Conservation (phyloP, 2,888 invertebrate genomes). For the Pterostichus niger region DNA sequence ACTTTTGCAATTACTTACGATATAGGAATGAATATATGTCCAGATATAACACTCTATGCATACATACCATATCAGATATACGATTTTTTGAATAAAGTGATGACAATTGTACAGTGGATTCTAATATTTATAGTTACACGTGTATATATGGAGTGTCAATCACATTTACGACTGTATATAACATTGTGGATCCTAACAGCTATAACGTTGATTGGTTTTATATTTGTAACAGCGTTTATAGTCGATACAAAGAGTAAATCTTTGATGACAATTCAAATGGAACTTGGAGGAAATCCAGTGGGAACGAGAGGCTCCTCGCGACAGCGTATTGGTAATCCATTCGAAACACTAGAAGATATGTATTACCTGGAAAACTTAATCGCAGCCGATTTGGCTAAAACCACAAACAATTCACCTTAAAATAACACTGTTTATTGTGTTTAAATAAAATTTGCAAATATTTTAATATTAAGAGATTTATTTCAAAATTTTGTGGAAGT, state of each 20-base stretch:
- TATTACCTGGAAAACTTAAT: conserved; percentile 49
- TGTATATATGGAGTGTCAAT: conserved; percentile 26
- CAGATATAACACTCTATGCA: conserved; percentile 70
- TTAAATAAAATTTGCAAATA: conserved; percentile 46
- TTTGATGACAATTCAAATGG: conserved; percentile 71
- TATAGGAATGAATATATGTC: conserved; percentile 70
- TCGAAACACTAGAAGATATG: conserved; percentile 24
- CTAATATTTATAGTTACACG: conserved; percentile 68
- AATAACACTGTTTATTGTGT: conserved; percentile 1
- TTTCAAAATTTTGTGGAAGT: conserved; percentile 78
- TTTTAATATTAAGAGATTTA: conserved; percentile 76
- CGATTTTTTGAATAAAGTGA: conserved; percentile 67
- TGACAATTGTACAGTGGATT: conserved; percentile 69
- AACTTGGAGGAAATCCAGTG: conserved; percentile 73
- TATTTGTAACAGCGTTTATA: conserved; percentile 68
- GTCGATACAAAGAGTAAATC: conserved; percentile 72
- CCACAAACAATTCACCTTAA: conserved; percentile 2
- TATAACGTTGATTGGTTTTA: conserved; percentile 68
- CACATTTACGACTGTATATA: conserved; percentile 7
- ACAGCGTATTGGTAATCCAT: conserved; percentile 53
- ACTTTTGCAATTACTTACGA: conserved; percentile 70
- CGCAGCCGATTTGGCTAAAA: conserved; percentile 11
- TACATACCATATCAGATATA: conserved; percentile 72
- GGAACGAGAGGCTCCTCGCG: conserved; percentile 70
- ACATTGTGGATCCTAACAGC: conserved; percentile 67